These are phyloP conservation scores for Phodopus roborovskii DNA, from an alignment of 2,113 vertebrate genomes.

Conservation along the genomic window DNA sequence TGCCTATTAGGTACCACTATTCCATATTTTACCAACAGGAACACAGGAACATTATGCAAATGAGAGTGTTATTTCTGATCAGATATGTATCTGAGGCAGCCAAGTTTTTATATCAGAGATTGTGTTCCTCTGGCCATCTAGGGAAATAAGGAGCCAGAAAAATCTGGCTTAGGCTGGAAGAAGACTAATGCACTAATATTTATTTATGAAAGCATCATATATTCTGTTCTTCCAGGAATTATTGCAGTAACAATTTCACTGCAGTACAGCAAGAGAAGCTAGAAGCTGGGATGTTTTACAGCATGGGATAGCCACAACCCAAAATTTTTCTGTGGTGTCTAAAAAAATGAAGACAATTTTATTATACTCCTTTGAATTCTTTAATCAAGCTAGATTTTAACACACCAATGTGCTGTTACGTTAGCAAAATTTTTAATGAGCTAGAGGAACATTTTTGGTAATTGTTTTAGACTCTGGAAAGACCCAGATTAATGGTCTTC, in stretches of 20 bases:
- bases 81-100: conserved; percentile 61
- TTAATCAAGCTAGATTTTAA: not conserved
- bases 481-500: not conserved
- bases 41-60: conserved; percentile 66
- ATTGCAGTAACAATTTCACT: conserved; percentile 14
- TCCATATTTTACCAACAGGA: conserved; percentile 79
- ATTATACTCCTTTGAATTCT: not conserved
- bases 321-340: not conserved
- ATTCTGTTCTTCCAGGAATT: conserved; percentile 67
- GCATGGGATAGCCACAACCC: not conserved
- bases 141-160: conserved; percentile 72
- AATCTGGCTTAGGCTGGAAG: conserved; percentile 69
- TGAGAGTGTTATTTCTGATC: conserved; percentile 66
- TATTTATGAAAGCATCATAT: conserved; percentile 73
- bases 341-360: conserved; percentile 16
- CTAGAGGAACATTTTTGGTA: not conserved
- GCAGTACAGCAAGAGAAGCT: conserved; percentile 23
- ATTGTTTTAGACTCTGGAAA: conserved; percentile 26
- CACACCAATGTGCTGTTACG: not conserved
- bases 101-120: conserved; percentile 58
- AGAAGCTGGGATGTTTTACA: not conserved
- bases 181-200: conserved; percentile 68
- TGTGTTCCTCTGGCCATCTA: conserved; percentile 62
- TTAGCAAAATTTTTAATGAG: not conserved
- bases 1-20: conserved; percentile 60